Conservation (phyloP, 2,888 invertebrate genomes). For the Andrena fulva region DNA sequence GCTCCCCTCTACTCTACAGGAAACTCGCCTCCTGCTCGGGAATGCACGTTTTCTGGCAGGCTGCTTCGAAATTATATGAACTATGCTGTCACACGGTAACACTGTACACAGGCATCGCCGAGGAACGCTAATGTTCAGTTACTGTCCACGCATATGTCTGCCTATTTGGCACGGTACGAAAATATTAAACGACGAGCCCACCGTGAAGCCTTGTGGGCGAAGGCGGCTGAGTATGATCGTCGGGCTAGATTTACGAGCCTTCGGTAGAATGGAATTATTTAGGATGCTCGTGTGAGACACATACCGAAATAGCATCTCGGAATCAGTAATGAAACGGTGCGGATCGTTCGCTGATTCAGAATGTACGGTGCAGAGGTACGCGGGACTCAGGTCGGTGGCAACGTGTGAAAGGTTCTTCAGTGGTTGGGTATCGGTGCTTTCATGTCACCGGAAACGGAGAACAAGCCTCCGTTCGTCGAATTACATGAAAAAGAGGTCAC, state of each 20-base stretch:
- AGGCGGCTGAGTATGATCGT: not conserved
- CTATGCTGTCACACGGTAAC: conserved; percentile 33
- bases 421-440: conserved; percentile 60
- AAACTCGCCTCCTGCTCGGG: conserved; percentile 47
- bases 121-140: not conserved
- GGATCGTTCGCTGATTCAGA: conserved; percentile 43
- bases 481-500: conserved; percentile 71
- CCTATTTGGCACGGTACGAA: conserved; percentile 13
- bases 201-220: not conserved
- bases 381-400: conserved; percentile 3
- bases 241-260: conserved; percentile 4
- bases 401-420: conserved; percentile 58
- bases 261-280: conserved; percentile 43
- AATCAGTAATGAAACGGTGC: conserved; percentile 50
- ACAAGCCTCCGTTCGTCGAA: conserved; percentile 64
- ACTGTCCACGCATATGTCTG: not conserved
- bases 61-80: conserved; percentile 60
- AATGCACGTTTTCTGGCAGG: conserved; percentile 55
- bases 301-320: conserved; percentile 40
- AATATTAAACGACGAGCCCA: conserved; percentile 21
- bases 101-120: conserved; percentile 16
- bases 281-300: conserved; percentile 14
- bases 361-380: not conserved
- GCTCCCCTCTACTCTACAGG: conserved; percentile 61
- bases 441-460: conserved; percentile 68